Conservation (phyloP, 2,888 invertebrate genomes). For the Chaetogeoica ovagalla region DNA sequence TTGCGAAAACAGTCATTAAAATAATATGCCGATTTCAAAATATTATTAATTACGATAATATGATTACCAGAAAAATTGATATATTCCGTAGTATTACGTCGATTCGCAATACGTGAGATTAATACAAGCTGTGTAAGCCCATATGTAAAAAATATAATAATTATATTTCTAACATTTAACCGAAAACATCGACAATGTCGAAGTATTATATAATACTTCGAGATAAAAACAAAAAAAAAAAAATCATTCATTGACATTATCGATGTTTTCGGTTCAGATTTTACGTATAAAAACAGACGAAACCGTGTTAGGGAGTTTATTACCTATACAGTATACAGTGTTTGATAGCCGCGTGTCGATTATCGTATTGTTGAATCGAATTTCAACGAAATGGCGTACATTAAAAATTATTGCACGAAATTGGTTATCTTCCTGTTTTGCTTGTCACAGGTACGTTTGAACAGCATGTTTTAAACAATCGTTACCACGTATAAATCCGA, state of each 20-base stretch:
- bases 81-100: too few relatives aligned
- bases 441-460: constrained; percentile 27
- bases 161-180: too few relatives aligned
- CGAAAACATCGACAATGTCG: too few relatives aligned
- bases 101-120: too few relatives aligned
- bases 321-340: not conserved
- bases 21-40: too few relatives aligned
- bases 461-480: not conserved
- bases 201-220: not conserved
- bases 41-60: too few relatives aligned
- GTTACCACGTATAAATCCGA: too few relatives aligned
- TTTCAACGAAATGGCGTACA: constrained; percentile 11
- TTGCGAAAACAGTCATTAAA: too few relatives aligned
- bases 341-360: constrained; percentile 17
- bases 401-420: constrained; percentile 14
- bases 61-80: too few relatives aligned
- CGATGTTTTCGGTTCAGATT: constrained; percentile 46
- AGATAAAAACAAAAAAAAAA: constrained; percentile 38
- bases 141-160: too few relatives aligned
- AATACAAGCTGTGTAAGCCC: too few relatives aligned
- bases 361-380: not conserved
- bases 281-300: constrained; percentile 50
- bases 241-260: constrained; percentile 14
- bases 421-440: constrained; percentile 35
- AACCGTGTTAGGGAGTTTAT: constrained; percentile 39